A percentile compares a stretch with the other conserved stretches of the same genome.
phyloP scores from a whole-genome alignment of 2,888 invertebrate genomes.

The Lepidonotus clava region DNA sequence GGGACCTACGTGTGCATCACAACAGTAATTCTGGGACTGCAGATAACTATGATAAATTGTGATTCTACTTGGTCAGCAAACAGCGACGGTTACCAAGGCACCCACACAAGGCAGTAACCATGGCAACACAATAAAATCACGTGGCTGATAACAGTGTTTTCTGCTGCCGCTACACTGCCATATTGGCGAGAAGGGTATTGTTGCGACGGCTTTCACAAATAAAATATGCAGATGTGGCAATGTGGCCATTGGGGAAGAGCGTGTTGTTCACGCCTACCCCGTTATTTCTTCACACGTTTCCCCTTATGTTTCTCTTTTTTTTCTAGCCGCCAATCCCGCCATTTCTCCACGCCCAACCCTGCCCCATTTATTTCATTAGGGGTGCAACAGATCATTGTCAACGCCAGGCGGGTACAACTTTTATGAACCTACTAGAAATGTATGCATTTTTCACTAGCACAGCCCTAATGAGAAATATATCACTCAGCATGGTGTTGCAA shows the following conservation, averaged over 20 bases:
- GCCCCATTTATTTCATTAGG: neutral
- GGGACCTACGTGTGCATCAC: too few relatives aligned
- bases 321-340: neutral
- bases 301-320: neutral
- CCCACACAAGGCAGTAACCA: neutral
- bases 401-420: neutral
- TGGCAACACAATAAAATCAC: constrained; percentile 44
- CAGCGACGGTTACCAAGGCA: neutral
- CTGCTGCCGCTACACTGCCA: neutral
- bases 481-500: neutral
- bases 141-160: neutral
- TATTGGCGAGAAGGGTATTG: neutral
- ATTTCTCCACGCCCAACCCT: neutral
- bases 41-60: constrained; percentile 39
- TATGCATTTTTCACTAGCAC: neutral
- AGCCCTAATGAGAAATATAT: constrained; percentile 33
- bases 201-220: neutral
- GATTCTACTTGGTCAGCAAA: constrained; percentile 29
- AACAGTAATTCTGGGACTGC: neutral
- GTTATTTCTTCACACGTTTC: neutral
- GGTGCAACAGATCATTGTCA: too few relatives aligned
- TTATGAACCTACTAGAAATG: constrained; percentile 21
- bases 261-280: too few relatives aligned
- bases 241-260: too few relatives aligned
- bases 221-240: neutral